These are phyloP conservation scores for Battus philenor DNA, from an alignment of 1,140 invertebrate species.

Conservation along the genomic window DNA sequence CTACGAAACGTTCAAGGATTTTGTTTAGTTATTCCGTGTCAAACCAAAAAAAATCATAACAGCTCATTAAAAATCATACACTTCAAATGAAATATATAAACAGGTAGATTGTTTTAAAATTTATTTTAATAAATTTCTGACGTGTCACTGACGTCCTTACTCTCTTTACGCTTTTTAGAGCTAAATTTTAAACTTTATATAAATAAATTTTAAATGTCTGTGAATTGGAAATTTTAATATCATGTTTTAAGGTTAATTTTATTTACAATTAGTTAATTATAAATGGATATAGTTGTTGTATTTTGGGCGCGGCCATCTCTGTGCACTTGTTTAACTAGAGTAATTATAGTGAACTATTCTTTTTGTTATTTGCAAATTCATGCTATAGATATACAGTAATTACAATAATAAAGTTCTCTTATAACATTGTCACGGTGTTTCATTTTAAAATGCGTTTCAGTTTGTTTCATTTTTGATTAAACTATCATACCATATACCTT, in stretches of 20 bases:
- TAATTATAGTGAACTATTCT: constrained; percentile 66
- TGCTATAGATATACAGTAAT: constrained; percentile 74
- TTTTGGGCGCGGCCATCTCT: constrained; percentile 56
- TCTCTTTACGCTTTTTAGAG: constrained; percentile 55
- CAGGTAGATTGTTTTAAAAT: no score
- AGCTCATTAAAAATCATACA: no score
- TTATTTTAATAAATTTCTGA: constrained; percentile 16
- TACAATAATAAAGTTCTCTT: constrained; percentile 75
- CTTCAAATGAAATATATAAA: no score
- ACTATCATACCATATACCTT: no score
- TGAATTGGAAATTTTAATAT: constrained; percentile 39
- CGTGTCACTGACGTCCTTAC: constrained; percentile 25
- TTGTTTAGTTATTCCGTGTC: no score
- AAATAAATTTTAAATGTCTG: constrained; percentile 36
- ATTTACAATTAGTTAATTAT: no score
- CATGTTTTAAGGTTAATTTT: no score
- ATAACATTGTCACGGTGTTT: constrained; percentile 59
- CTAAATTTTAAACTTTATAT: constrained; percentile 48
- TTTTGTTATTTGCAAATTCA: constrained; percentile 72
- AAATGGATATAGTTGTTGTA: constrained; percentile 55
- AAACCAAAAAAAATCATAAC: no score
- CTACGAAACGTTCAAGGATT: no score
- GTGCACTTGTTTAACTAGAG: constrained; percentile 61
- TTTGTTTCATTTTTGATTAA: no score
- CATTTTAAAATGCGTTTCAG: constrained; percentile 17